These are phyloP conservation scores for Himalopsyche phryganea DNA, from an alignment of 1,140 invertebrate genomes.

Conservation along the genomic window DNA sequence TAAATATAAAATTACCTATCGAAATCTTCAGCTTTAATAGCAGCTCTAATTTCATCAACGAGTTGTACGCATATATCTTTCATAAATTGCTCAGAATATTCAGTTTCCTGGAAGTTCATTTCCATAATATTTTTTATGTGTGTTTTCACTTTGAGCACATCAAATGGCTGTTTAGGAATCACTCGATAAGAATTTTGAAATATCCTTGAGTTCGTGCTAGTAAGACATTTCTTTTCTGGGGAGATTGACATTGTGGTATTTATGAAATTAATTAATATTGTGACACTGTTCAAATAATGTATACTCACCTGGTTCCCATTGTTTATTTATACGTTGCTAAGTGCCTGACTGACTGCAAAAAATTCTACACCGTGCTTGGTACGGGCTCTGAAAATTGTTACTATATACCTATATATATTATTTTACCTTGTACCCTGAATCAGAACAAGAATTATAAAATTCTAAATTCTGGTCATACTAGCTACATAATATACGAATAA, in stretches of 20 bases:
- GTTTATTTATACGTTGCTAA: too few relatives aligned
- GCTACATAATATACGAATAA: too few relatives aligned
- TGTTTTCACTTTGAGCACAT: constrained; percentile 42
- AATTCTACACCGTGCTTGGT: too few relatives aligned
- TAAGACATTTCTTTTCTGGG: constrained; percentile 7
- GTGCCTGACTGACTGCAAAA: too few relatives aligned
- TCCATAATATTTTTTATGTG: constrained; percentile 43
- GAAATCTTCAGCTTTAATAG: constrained; percentile 49
- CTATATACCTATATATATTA: too few relatives aligned
- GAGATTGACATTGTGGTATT: constrained; percentile 3
- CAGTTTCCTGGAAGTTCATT: constrained; percentile 44
- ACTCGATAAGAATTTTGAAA: constrained; percentile 49
- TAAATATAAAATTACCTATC: constrained; percentile 49
- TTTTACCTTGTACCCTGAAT: too few relatives aligned
- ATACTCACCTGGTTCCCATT: too few relatives aligned
- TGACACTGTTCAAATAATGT: neutral
- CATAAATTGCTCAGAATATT: constrained; percentile 45
- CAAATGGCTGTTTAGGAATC: constrained; percentile 42
- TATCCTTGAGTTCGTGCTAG: constrained; percentile 42
- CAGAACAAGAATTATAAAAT: too few relatives aligned
- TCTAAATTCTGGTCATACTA: too few relatives aligned
- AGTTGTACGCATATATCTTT: constrained; percentile 44
- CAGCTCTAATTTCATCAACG: constrained; percentile 42
- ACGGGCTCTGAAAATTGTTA: too few relatives aligned
- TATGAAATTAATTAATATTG: neutral